A percentile compares a stretch with the other conserved stretches of the same genome.
Evolutionary conservation across 2,888 invertebrate species (phyloP).

Genomic region (Rugalucina vietnamica): DNA sequence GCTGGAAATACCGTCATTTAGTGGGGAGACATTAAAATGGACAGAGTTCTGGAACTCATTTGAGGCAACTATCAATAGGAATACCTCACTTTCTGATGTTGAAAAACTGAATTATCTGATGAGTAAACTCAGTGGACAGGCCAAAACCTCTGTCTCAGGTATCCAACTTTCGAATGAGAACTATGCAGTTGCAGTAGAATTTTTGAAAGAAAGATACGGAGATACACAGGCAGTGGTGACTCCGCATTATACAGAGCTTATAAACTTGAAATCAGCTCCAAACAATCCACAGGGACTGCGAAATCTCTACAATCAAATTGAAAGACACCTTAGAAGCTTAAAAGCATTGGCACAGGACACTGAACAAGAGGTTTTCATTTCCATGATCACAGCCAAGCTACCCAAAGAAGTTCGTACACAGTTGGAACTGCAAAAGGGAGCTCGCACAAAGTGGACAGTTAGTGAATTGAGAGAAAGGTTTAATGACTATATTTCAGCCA

Average conservation of each 20-base stretch:
- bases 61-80: constrained; percentile 37
- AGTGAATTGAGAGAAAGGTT: neutral
- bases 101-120: constrained; percentile 48
- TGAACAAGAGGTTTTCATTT: neutral
- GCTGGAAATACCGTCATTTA: constrained; percentile 18
- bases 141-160: constrained; percentile 27
- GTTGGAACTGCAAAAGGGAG: no score
- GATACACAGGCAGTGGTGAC: constrained; percentile 1
- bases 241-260: neutral
- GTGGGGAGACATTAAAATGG: constrained; percentile 36
- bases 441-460: no score
- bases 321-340: no score
- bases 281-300: constrained; percentile 5
- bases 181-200: constrained; percentile 32
- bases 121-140: constrained; percentile 24
- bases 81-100: constrained; percentile 31
- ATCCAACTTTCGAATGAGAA: constrained; percentile 40
- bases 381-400: neutral
- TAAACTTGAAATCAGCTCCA: neutral
- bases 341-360: neutral
- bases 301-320: neutral
- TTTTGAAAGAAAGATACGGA: constrained; percentile 32
- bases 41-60: constrained; percentile 41
- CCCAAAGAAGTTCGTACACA: no score
- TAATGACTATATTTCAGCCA: neutral